A percentile compares a stretch with the other conserved stretches of the same genome.
Evolutionary conservation across 2,888 invertebrate genomes (phyloP).

Genomic region (Sinhomidia bicolor): DNA sequence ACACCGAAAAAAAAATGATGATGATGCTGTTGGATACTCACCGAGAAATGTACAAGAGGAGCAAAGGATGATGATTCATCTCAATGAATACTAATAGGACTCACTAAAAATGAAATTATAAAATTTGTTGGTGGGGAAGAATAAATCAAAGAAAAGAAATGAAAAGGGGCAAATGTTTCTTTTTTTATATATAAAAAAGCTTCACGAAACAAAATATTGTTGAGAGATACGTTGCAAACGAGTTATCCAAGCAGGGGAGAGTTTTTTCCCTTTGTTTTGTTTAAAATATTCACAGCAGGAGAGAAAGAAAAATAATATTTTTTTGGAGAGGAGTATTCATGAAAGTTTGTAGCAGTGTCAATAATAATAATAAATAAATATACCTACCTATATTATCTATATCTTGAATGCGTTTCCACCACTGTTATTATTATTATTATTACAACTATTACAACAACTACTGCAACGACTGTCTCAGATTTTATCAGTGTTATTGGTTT

Average conservation of each 20-base stretch:
- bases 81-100: constrained; percentile 57
- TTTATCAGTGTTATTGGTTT: neutral
- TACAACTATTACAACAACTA: too few species aligned
- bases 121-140: constrained; percentile 48
- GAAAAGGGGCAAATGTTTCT: constrained; percentile 1
- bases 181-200: neutral
- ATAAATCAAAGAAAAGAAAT: constrained; percentile 33
- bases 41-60: neutral
- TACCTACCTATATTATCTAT: too few species aligned
- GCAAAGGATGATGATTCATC: constrained; percentile 68
- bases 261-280: neutral
- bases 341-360: constrained; percentile 57
- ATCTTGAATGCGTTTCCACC: constrained; percentile 36
- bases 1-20: too few species aligned
- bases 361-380: too few species aligned
- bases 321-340: constrained; percentile 36
- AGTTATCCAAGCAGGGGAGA: neutral
- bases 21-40: constrained; percentile 26
- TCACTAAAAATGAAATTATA: constrained; percentile 69
- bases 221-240: neutral
- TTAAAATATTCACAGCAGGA: constrained; percentile 50
- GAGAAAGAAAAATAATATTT: neutral
- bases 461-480: constrained; percentile 33
- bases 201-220: neutral
- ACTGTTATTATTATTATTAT: too few species aligned